Evolutionary conservation across 1,140 invertebrate species (phyloP), one percentile per base, ranked within the genome.

Genomic region (Thaumetopoea pityocampa): DNA sequence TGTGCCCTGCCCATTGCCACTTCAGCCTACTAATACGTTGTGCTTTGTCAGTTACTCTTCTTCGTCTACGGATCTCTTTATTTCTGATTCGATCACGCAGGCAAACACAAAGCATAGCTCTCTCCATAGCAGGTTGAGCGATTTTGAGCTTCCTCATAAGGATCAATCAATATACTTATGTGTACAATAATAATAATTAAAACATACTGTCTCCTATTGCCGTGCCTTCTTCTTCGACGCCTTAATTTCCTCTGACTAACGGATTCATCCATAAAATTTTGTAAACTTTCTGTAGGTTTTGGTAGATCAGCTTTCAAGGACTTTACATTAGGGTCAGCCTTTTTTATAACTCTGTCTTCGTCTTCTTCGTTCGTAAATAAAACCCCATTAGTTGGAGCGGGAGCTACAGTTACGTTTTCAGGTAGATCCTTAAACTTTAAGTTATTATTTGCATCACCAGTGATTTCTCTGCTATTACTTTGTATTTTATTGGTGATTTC

Each of bases 401-500:
- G 80, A 18, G 69, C 80, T 9, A 85, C 59, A 9, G 76, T 85
- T 5, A 76, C 54, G 40, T 81, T 81, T 15, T 78, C 79, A 19
- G 67, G 66, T 22, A 74, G 34, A 26, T 69, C 72, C 64, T 81
- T 85, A 15, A 71, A 60, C 56, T 82, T 82, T n/a, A 82, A 53
- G 52, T 83, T 85, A 36, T 82, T 77, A 35, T 85, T 82, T 19
- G 62, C 67, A 51, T 83, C 82, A 14, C 81, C 85, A 20, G 79
- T 80, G 17, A 86, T 87, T 65, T 86, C 85, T 36, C 83, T 47
- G 45, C 77, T 86, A 24, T 86, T 86, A 41, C 84, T 86, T 55
- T 87, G 85, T 26, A 86, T 85, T 60, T 86, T 86, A 19, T 83
- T 82, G 16, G 69, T 77, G 1, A 74, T 76, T 55, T 87, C 85